Evolutionary conservation across 2,888 invertebrate species (phyloP), one percentile per base, ranked within the genome.

Genomic region (Dinocampus coccinellae): DNA sequence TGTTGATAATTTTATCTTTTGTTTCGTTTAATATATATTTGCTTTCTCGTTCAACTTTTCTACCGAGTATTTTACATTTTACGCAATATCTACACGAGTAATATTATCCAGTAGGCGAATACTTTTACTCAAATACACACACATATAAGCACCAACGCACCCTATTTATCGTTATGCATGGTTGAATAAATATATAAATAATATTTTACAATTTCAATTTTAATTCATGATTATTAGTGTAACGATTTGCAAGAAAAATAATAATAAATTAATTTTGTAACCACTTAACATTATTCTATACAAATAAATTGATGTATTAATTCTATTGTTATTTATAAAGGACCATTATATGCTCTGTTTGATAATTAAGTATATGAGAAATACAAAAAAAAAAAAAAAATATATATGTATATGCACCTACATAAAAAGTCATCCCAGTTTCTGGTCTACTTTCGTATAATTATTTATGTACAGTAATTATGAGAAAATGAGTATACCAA

Each of bases 171-270:
- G 67, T 62, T 52, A 66, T 33, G 71, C 67, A 67, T 47, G 39
- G 71, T 20, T 70, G 65, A 65, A 60, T 69, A 69, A 69, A 62
- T 70, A 58, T 65, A 26, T 57, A 64, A 22, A 58, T 57, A 26
- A 20, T 26, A 9, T 10, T 33, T 24, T 66, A 57, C 16, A 47
- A 47, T 47, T 16, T 47, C 16, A 47, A 47, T 16, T 47, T 47
- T 29, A 63, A n/a, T 55, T 66, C 57, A 20, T 47, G 36, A 55
- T 57, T 55, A 33, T 39, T 16, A 66, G 36, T 55, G 53, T 24
- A n/a, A 53, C 13, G 24, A 34, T 55, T 24, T 63, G 63, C 42
- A 24, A 22, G 9, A 52, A n/a, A 52, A 58, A 58, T 7, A 2
- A 10, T 16, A 34, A 26, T 2, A 34, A 34, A 34, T 20, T 58